A percentile compares a stretch with the other conserved stretches of the same genome.
Conservation (phyloP, 1,140 invertebrate species). For the Lysiphlebus fabarum region DNA sequence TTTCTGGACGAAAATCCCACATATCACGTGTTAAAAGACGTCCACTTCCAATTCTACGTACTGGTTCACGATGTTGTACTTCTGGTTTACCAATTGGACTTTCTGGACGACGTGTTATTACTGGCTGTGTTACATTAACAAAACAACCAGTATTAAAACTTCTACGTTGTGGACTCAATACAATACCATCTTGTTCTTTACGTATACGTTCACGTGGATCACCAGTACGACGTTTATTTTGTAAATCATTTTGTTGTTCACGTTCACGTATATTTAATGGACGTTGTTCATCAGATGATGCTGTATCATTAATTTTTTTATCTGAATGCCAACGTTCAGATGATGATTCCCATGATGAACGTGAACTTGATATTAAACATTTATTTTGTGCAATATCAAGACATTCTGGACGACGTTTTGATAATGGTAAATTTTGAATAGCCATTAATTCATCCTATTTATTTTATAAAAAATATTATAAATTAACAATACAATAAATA, state of each 20-base stretch:
- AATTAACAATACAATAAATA: too few relatives aligned
- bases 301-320: slow-evolving; percentile 60
- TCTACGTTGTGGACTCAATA: slow-evolving; percentile 75
- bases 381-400: slow-evolving; percentile 60
- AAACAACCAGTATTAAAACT: slow-evolving; percentile 82
- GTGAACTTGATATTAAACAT: slow-evolving; percentile 46
- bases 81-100: slow-evolving; percentile 56
- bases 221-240: slow-evolving; percentile 59
- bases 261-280: slow-evolving; percentile 39
- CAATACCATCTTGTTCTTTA: slow-evolving; percentile 79
- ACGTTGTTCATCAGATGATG: slow-evolving; percentile 57
- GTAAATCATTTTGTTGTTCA: slow-evolving; percentile 37
- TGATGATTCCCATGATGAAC: slow-evolving; percentile 60
- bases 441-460: slow-evolving; percentile 62
- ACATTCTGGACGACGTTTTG: slow-evolving; percentile 59
- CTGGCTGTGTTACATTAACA: slow-evolving; percentile 56
- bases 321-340: slow-evolving; percentile 59
- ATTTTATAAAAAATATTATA: slow-evolving; percentile 6
- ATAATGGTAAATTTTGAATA: slow-evolving; percentile 58
- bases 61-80: slow-evolving; percentile 52
- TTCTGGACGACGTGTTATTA: slow-evolving; percentile 51
- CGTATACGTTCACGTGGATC: slow-evolving; percentile 76
- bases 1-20: slow-evolving; percentile 55
- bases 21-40: slow-evolving; percentile 70
- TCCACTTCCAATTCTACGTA: slow-evolving; percentile 73